These are phyloP conservation scores for Sebastes aleutianus DNA, from an alignment of 2,797 vertebrate species.

Conservation along the genomic window DNA sequence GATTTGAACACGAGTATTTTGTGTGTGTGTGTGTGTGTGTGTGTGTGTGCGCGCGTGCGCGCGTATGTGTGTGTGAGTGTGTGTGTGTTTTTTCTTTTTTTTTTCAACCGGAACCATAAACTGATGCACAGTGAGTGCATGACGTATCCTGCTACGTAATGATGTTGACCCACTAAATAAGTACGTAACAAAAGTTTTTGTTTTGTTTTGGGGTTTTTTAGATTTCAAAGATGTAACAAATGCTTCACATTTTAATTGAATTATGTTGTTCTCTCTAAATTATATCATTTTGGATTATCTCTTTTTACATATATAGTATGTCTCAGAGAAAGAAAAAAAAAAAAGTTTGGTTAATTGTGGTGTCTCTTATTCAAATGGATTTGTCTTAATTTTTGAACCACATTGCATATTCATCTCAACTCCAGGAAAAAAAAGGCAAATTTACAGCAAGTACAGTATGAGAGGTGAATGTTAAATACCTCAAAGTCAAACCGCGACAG, in stretches of 20 bases:
- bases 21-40: background rate
- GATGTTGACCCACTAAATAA: conserved; percentile 68
- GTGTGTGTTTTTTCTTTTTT: conserved; percentile 12
- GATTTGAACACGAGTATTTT: conserved; percentile 53
- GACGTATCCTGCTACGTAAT: conserved; percentile 72
- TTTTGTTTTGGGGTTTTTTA: conserved; percentile 20
- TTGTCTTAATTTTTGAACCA: conserved; percentile 50
- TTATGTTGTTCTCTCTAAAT: conserved; percentile 63
- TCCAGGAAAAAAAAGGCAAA: conserved; percentile 58
- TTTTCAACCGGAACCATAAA: conserved; percentile 77
- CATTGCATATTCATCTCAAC: conserved; percentile 59
- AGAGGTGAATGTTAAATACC: conserved; percentile 73
- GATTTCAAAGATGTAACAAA: conserved; percentile 66
- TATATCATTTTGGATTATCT: conserved; percentile 51
- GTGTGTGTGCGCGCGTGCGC: background rate
- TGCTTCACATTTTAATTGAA: conserved; percentile 51
- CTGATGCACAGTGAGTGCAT: conserved; percentile 78
- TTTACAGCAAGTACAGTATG: conserved; percentile 36
- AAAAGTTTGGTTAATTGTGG: conserved; percentile 29
- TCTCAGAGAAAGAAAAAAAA: background rate
- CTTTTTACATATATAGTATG: conserved; percentile 10
- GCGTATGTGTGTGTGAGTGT: background rate
- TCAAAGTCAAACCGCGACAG: conserved; percentile 64
- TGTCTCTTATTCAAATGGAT: conserved; percentile 49
- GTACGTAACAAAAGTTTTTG: conserved; percentile 34